phyloP scores from a whole-genome alignment of 2,888 invertebrate genomes.

The Incurvaria masculella region DNA sequence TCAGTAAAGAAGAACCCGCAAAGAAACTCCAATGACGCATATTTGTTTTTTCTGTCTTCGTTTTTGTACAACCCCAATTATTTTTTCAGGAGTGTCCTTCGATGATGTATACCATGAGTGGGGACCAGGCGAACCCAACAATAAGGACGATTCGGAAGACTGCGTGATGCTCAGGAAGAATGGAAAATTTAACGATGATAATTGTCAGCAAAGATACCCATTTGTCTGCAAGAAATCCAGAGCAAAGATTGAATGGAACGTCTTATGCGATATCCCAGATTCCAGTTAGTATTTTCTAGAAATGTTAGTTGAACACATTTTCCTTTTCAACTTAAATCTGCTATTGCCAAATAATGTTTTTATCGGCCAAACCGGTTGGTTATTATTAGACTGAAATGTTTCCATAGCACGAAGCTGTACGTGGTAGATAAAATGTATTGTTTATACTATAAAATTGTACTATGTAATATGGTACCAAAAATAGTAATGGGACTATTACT shows the following conservation, averaged over 20 bases:
- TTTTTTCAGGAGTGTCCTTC: conserved; percentile 25
- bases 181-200: conserved; percentile 25
- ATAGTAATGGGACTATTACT: too few relatives aligned
- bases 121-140: conserved; percentile 32
- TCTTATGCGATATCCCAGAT: conserved; percentile 29
- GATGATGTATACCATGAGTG: conserved; percentile 30
- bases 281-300: conserved; percentile 21
- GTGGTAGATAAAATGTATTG: too few relatives aligned
- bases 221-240: conserved; percentile 38
- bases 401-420: too few relatives aligned
- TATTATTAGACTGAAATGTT: too few relatives aligned
- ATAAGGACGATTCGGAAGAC: conserved; percentile 24
- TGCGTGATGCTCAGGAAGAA: conserved; percentile 23
- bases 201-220: conserved; percentile 24
- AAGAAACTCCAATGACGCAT: too few relatives aligned
- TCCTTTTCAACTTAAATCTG: too few relatives aligned
- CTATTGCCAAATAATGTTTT: too few relatives aligned
- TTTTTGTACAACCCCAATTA: conserved; percentile 11
- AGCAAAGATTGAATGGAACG: conserved; percentile 30
- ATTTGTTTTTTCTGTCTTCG: background rate
- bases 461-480: too few relatives aligned
- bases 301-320: background rate
- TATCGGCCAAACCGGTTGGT: too few relatives aligned
- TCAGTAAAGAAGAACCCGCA: too few relatives aligned
- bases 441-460: too few relatives aligned